Percentiles rank a stretch among this genome's conserved stretches.
Evolutionary conservation across 2,888 invertebrate genomes (phyloP).

Genomic region (Orthonychiurus folsomi): DNA sequence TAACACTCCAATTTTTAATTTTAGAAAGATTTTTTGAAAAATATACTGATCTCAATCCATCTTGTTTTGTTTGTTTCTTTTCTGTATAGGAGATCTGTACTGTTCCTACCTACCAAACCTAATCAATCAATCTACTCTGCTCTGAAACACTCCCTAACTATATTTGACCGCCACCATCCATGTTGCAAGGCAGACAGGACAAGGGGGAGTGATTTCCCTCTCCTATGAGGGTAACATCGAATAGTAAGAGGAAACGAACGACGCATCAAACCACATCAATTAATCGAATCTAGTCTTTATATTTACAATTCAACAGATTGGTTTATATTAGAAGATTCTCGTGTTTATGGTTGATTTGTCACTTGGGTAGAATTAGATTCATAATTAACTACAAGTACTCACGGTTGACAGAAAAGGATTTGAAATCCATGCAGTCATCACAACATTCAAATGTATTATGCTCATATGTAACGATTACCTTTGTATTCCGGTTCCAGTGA

Average conservation of each 20-base stretch:
- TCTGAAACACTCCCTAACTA: not conserved
- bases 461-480: too few species aligned
- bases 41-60: not conserved
- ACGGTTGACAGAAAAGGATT: too few species aligned
- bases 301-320: too few species aligned
- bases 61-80: constrained; percentile 8
- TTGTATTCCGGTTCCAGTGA: too few species aligned
- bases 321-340: too few species aligned
- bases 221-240: not conserved
- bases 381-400: too few species aligned
- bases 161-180: constrained; percentile 6
- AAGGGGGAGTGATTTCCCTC: not conserved
- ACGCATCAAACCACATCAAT: not conserved
- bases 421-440: too few species aligned
- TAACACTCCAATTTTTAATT: too few species aligned
- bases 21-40: constrained; percentile 2
- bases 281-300: not conserved
- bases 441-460: too few species aligned
- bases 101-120: not conserved
- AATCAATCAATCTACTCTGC: not conserved
- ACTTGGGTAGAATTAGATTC: too few species aligned
- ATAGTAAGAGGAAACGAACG: not conserved
- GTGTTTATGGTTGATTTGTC: too few species aligned
- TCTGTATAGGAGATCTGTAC: constrained; percentile 9
- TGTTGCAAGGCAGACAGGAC: constrained; percentile 13